Conservation (phyloP, 2,113 vertebrate genomes). For the Heterotilapia buettikoferi region DNA sequence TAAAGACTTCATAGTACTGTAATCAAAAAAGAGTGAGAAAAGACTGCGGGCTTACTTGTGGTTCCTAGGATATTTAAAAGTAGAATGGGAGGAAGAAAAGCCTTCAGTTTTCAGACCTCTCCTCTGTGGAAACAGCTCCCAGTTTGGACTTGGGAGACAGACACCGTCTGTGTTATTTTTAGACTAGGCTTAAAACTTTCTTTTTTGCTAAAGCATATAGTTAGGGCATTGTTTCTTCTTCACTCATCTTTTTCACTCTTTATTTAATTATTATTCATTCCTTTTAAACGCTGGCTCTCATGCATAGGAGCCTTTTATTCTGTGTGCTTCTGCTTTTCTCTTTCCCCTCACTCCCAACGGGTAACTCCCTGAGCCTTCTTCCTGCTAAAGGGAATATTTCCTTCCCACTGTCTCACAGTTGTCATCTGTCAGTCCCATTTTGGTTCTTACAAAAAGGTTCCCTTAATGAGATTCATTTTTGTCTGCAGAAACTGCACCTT, state of each 20-base stretch:
- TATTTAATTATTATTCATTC: background rate
- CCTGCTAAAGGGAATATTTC: background rate
- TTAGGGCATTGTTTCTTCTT: background rate
- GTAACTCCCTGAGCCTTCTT: fast-evolving
- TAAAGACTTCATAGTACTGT: background rate
- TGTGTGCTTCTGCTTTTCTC: background rate
- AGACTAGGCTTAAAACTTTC: fast-evolving
- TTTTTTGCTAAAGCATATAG: background rate
- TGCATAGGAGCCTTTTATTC: fast-evolving
- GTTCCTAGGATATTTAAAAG: background rate
- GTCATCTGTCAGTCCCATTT: background rate
- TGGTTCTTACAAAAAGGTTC: background rate
- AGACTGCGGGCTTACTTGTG: background rate
- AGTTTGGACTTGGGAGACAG: background rate
- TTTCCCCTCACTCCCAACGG: background rate
- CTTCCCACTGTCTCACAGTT: background rate
- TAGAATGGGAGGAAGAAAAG: background rate
- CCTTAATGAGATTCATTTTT: background rate
- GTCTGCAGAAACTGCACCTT: background rate
- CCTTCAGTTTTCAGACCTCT: too few species aligned
- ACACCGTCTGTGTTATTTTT: background rate
- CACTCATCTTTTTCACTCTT: background rate
- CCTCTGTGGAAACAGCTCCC: background rate
- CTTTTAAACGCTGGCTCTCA: background rate
- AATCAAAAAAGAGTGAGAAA: background rate